phyloP scores from a whole-genome alignment of 2,888 invertebrate genomes.

The Caenorhabditis doughertyi region DNA sequence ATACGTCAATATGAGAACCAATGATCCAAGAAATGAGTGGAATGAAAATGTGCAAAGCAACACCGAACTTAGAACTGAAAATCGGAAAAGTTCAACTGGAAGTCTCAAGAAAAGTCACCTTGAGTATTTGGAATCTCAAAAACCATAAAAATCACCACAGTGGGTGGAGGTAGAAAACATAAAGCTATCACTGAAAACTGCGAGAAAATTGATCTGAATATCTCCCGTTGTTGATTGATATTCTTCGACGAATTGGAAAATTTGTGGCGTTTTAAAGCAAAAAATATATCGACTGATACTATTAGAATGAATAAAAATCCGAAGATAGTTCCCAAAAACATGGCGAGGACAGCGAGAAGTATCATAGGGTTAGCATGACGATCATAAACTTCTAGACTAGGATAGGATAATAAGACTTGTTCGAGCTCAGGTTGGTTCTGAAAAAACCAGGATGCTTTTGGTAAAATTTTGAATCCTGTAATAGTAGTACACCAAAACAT shows the following conservation, averaged over 20 bases:
- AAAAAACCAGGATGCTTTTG: not conserved
- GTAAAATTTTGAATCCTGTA: too few relatives aligned
- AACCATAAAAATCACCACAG: conserved; percentile 2
- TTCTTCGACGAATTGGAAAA: not conserved
- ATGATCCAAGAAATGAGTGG: conserved; percentile 29
- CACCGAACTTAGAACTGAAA: conserved; percentile 11
- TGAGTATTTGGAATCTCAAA: conserved; percentile 26
- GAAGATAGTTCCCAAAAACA: not conserved
- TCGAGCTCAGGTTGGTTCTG: not conserved
- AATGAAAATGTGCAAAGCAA: conserved; percentile 27
- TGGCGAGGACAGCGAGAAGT: not conserved
- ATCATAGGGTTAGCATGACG: not conserved
- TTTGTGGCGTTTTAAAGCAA: conserved; percentile 1
- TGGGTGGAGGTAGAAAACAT: not conserved
- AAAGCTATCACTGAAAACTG: conserved; percentile 23
- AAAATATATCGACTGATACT: not conserved
- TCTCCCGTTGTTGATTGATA: not conserved
- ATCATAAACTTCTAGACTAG: conserved; percentile 25
- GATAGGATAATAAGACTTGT: not conserved
- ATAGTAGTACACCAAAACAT: too few relatives aligned
- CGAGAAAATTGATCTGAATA: conserved; percentile 8
- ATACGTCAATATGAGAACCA: conserved; percentile 11
- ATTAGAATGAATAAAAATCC: not conserved
- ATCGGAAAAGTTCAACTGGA: not conserved
- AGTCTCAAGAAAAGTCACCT: not conserved